Conservation (phyloP, 2,113 vertebrate species). For the Hippocampus abdominalis region DNA sequence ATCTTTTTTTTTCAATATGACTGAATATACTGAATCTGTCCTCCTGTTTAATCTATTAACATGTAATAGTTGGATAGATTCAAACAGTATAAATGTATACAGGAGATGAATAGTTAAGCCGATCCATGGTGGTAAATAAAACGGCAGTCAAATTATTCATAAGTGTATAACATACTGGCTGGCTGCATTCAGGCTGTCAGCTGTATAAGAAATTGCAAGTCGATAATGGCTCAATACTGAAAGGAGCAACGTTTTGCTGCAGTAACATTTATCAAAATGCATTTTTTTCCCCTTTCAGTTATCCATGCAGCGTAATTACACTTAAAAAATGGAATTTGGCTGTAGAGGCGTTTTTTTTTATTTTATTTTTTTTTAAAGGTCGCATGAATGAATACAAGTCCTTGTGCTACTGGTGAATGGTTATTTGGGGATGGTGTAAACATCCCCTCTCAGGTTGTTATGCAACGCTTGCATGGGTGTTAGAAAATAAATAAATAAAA, state of each 20-base stretch:
- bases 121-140: conserved; percentile 34
- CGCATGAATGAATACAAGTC: conserved; percentile 59
- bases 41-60: background rate
- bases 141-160: conserved; percentile 31
- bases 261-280: conserved; percentile 26
- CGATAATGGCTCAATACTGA: conserved; percentile 45
- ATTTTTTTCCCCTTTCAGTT: conserved; percentile 36
- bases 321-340: conserved; percentile 46
- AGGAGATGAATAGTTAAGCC: conserved; percentile 39
- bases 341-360: conserved; percentile 44
- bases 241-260: conserved; percentile 35
- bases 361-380: conserved; percentile 39
- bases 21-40: too few species aligned
- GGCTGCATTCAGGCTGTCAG: conserved; percentile 50
- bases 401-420: conserved; percentile 47
- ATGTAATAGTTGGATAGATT: background rate
- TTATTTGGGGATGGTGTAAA: conserved; percentile 65
- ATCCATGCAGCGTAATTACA: conserved; percentile 50
- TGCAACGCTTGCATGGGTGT: conserved; percentile 43
- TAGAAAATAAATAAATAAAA: conserved; percentile 9
- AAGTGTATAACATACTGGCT: conserved; percentile 32
- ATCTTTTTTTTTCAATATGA: too few species aligned
- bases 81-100: background rate
- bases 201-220: conserved; percentile 33
- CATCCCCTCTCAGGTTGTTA: conserved; percentile 59